Evolutionary conservation across 2,888 invertebrate species (phyloP).

Genomic region (Chesias legatella): DNA sequence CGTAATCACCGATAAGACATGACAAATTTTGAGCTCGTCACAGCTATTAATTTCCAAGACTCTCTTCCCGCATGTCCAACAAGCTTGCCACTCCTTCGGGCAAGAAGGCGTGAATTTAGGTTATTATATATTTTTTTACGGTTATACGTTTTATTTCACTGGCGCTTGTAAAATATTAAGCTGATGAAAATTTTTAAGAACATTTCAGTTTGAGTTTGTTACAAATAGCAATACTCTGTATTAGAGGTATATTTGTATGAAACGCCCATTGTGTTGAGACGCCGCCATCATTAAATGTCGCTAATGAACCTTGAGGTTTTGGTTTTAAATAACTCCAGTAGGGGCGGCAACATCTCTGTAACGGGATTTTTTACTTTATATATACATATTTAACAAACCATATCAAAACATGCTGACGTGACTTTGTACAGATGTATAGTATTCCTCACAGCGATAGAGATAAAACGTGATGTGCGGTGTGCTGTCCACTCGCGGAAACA

Average conservation of each 20-base stretch:
- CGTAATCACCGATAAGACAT: too few species aligned
- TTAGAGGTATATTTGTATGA: constrained; percentile 45
- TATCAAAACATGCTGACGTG: constrained; percentile 54
- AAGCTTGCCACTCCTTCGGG: too few species aligned
- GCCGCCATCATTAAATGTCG: constrained; percentile 75
- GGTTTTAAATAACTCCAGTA: constrained; percentile 73
- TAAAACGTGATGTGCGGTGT: constrained; percentile 37
- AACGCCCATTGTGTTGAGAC: constrained; percentile 53
- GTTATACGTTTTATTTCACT: too few species aligned
- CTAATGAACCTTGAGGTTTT: constrained; percentile 78
- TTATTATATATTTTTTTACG: too few species aligned
- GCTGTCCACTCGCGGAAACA: constrained; percentile 40
- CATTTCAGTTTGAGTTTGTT: constrained; percentile 1
- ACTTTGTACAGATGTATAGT: constrained; percentile 55
- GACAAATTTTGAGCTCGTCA: too few species aligned
- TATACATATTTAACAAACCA: constrained; percentile 64
- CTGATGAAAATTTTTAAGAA: too few species aligned
- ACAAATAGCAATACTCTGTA: background rate
- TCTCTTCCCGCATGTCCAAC: too few species aligned
- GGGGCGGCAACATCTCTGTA: constrained; percentile 58
- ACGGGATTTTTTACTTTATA: constrained; percentile 65
- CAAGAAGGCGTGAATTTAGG: too few species aligned
- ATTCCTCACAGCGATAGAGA: constrained; percentile 24
- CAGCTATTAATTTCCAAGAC: too few species aligned
- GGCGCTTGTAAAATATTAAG: too few species aligned